Evolutionary conservation across 2,888 invertebrate genomes (phyloP), one percentile per base, ranked within the genome.

Genomic region (Leptodirus hochenwartii): DNA sequence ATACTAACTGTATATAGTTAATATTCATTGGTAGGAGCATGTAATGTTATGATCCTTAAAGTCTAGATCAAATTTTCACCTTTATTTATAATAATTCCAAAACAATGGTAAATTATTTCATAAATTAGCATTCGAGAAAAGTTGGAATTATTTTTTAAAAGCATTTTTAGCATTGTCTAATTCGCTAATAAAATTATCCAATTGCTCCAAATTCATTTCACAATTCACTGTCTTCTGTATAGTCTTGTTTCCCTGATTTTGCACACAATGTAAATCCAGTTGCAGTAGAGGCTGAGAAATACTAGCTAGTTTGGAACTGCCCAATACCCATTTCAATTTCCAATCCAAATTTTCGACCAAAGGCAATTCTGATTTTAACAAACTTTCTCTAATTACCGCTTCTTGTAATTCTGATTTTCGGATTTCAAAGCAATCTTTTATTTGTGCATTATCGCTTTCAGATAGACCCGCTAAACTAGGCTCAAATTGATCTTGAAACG

Each of bases 251-350:
- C 29, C 15, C 17, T 31, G 31, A 22, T 40, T 42, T 22, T 39
- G 37, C 13, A 40, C 30, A 40, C 51, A 54, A 33, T 47, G 42
- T 13, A 65, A 44, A 41, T 62, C 58, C 25, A 64, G 30, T 36
- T 62, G 60, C 16, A 62, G 39, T 16, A 63, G 40, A 5, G 61
- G 55, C 45, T 62, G 58, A 35, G 55, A 50, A 10, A 60, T 35
- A 0, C 56, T 49, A 17, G 59, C 54, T 33, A 62, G 43, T 40
- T 55, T 55, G 31, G 63, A 63, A 24, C 60, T 59, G 12, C 64
- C 65, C 46, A 64, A 52, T 15, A 64, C 42, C 49, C 62, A 56
- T 53, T 60, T 62, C 17, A 65, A 37, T 45, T 57, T 58, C 62
- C 64, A 65, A 42, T 65, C 63, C 35, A 61, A 55, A 37, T 59